These are phyloP conservation scores for Formica exsecta DNA, from an alignment of 1,140 invertebrate species.

Conservation along the genomic window DNA sequence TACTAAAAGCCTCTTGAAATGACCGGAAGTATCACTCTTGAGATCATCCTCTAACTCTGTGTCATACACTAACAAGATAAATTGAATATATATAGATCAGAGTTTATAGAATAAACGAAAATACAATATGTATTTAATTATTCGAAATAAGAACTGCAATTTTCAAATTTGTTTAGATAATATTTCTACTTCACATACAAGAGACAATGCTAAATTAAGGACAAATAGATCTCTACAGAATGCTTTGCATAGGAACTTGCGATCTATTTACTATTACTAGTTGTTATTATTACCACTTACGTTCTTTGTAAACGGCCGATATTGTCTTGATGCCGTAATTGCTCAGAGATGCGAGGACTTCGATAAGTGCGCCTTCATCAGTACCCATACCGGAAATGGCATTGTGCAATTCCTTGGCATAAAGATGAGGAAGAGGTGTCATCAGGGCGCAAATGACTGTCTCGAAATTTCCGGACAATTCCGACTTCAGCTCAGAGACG, in stretches of 20 bases:
- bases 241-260: slow-evolving; percentile 87
- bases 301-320: slow-evolving; percentile 93
- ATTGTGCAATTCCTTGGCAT: slow-evolving; percentile 95
- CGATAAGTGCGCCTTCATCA: slow-evolving; percentile 95
- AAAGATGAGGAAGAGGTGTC: slow-evolving; percentile 95
- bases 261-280: slow-evolving; percentile 83
- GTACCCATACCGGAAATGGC: slow-evolving; percentile 95
- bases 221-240: background rate
- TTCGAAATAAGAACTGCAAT: background rate
- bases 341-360: slow-evolving; percentile 95
- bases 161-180: background rate
- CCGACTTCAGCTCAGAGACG: slow-evolving; percentile 94
- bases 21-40: slow-evolving; percentile 94
- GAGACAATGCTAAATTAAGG: background rate
- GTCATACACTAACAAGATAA: slow-evolving; percentile 89
- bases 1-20: slow-evolving; percentile 94
- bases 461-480: slow-evolving; percentile 96
- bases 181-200: background rate
- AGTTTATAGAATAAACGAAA: slow-evolving; percentile 19
- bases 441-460: slow-evolving; percentile 94
- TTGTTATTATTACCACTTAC: slow-evolving; percentile 85
- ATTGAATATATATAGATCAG: slow-evolving; percentile 24
- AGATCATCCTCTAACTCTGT: slow-evolving; percentile 93
- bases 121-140: background rate
- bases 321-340: slow-evolving; percentile 96